phyloP scores from a whole-genome alignment of 2,888 invertebrate genomes.

The Perizoma flavofasciatum region DNA sequence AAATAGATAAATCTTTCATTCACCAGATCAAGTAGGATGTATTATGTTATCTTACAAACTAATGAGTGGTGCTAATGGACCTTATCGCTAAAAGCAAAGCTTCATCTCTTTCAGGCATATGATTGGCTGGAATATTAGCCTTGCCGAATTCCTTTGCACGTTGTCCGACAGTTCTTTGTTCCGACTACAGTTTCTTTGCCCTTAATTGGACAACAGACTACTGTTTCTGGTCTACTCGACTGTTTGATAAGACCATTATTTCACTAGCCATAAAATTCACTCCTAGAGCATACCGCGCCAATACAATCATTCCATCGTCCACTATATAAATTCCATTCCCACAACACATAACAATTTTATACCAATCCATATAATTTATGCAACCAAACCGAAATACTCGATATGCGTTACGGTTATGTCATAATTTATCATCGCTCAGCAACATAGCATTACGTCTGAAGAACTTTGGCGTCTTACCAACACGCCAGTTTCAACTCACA shows the following conservation, averaged over 20 bases:
- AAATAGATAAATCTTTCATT: no score
- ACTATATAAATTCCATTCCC: slow-evolving; percentile 14
- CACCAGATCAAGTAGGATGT: no score
- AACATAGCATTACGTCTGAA: slow-evolving; percentile 18
- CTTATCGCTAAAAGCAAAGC: no score
- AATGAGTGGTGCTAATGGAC: no score
- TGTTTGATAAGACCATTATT: not conserved
- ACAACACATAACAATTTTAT: slow-evolving; percentile 16
- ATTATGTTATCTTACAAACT: no score
- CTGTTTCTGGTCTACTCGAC: not conserved
- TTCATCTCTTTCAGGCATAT: no score
- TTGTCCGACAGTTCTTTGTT: no score
- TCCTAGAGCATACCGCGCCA: slow-evolving; percentile 9
- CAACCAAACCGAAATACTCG: slow-evolving; percentile 21
- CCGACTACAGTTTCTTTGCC: no score
- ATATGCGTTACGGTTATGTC: slow-evolving; percentile 20
- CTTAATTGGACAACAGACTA: no score
- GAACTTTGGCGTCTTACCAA: slow-evolving; percentile 33
- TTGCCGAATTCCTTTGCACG: no score
- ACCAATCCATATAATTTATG: slow-evolving; percentile 9
- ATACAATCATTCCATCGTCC: slow-evolving; percentile 12
- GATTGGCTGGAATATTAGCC: no score
- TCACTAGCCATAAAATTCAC: not conserved
- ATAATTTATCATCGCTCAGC: slow-evolving; percentile 23
- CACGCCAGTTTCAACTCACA: slow-evolving; percentile 24